Evolutionary conservation across 2,888 invertebrate species (phyloP).

Genomic region (Erebia epiphron): DNA sequence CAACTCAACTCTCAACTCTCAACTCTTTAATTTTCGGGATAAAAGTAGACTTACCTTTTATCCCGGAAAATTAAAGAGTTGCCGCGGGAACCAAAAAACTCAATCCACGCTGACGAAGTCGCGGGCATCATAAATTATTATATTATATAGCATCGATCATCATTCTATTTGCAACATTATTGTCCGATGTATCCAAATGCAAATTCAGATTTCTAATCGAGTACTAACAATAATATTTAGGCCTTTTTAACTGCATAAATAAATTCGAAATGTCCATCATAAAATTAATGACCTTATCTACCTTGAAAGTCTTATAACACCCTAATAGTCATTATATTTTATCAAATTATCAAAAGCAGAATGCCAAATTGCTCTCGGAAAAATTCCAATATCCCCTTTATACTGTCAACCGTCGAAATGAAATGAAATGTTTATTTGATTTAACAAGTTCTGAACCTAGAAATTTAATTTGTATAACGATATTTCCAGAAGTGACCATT

Average conservation of each 20-base stretch:
- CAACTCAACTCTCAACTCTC: too few species aligned
- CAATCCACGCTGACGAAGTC: too few species aligned
- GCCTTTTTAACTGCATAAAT: too few species aligned
- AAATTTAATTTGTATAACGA: background rate
- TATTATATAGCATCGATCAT: too few species aligned
- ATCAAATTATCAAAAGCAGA: background rate
- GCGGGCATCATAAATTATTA: too few species aligned
- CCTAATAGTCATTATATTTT: background rate
- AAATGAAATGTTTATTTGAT: constrained; percentile 5
- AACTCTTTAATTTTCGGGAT: too few species aligned
- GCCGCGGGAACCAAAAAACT: too few species aligned
- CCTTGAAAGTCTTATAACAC: background rate
- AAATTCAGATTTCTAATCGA: background rate
- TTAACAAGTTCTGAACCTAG: background rate
- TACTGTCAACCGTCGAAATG: background rate
- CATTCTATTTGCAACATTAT: too few species aligned
- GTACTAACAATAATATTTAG: background rate
- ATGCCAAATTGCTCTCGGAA: background rate
- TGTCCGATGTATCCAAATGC: too few species aligned
- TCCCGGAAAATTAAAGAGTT: too few species aligned
- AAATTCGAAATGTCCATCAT: background rate
- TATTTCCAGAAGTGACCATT: background rate
- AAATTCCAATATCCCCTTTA: background rate
- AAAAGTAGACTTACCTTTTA: too few species aligned
- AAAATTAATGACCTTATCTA: background rate